phyloP scores from a whole-genome alignment of 1,140 invertebrate genomes.

The Scaptomyza pallida region DNA sequence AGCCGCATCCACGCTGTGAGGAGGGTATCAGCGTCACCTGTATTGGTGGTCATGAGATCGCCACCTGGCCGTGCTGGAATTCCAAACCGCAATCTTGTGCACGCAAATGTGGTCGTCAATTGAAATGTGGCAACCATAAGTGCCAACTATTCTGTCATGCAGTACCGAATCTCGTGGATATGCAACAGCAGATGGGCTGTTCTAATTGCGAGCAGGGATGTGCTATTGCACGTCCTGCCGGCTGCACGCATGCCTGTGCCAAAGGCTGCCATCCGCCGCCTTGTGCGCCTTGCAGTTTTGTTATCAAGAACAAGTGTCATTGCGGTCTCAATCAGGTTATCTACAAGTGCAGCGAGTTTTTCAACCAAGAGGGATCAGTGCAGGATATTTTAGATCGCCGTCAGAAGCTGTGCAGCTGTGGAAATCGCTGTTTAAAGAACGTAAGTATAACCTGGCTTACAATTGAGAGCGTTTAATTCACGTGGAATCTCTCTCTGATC shows the following conservation, averaged over 20 bases:
- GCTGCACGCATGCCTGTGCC: constrained; percentile 91
- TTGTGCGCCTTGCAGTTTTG: constrained; percentile 89
- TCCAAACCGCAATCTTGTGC: constrained; percentile 90
- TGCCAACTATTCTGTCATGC: constrained; percentile 91
- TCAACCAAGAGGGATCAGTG: constrained; percentile 84
- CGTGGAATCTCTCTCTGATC: constrained; percentile 38
- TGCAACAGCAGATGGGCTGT: constrained; percentile 85
- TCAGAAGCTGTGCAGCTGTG: constrained; percentile 61
- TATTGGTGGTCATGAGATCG: constrained; percentile 92
- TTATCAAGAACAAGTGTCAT: constrained; percentile 90
- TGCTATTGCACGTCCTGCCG: constrained; percentile 87
- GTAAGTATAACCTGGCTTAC: constrained; percentile 84
- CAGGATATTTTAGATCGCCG: constrained; percentile 77
- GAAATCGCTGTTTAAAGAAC: constrained; percentile 93
- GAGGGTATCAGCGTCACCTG: constrained; percentile 90
- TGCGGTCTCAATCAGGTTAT: constrained; percentile 91
- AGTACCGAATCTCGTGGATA: constrained; percentile 81
- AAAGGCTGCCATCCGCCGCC: constrained; percentile 90
- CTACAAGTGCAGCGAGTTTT: constrained; percentile 89
- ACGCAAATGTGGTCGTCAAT: constrained; percentile 80
- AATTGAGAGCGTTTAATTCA: background rate
- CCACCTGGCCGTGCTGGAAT: constrained; percentile 90
- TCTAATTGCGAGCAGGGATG: constrained; percentile 90
- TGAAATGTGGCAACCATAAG: constrained; percentile 90
- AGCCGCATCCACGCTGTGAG: constrained; percentile 89